These are phyloP conservation scores for Myrmophylax atrothorax DNA, from an alignment of 2,113 vertebrate species.

Conservation along the genomic window DNA sequence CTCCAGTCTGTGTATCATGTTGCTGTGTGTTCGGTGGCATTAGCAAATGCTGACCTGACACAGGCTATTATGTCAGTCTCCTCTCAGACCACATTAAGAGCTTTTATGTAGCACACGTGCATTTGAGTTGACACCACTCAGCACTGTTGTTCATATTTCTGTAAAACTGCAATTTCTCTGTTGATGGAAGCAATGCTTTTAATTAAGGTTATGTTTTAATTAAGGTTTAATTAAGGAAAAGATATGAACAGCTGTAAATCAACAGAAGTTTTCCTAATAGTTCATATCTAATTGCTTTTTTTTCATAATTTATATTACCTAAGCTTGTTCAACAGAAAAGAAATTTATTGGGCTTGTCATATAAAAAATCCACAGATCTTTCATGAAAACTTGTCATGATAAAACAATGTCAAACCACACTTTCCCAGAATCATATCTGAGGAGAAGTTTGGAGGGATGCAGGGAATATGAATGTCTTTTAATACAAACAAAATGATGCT, in stretches of 20 bases:
- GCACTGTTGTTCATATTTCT: background rate
- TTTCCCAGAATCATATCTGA: background rate
- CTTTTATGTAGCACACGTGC: background rate
- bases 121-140: background rate
- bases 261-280: background rate
- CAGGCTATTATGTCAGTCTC: background rate
- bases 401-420: background rate
- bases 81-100: background rate
- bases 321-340: background rate
- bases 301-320: background rate
- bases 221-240: background rate
- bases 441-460: background rate
- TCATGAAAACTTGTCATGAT: background rate
- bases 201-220: conserved; percentile 35
- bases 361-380: background rate
- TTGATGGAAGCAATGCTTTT: background rate
- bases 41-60: conserved; percentile 2
- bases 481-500: background rate
- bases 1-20: conserved; percentile 7
- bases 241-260: background rate
- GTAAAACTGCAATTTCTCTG: background rate
- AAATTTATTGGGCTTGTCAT: background rate
- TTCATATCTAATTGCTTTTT: background rate
- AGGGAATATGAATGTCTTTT: background rate
- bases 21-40: background rate